A percentile compares a stretch with the other conserved stretches of the same genome.
These are phyloP conservation scores for Paragorgia papillata DNA, from an alignment of 92 coral and sea anemone genomes.

Conservation along the genomic window DNA sequence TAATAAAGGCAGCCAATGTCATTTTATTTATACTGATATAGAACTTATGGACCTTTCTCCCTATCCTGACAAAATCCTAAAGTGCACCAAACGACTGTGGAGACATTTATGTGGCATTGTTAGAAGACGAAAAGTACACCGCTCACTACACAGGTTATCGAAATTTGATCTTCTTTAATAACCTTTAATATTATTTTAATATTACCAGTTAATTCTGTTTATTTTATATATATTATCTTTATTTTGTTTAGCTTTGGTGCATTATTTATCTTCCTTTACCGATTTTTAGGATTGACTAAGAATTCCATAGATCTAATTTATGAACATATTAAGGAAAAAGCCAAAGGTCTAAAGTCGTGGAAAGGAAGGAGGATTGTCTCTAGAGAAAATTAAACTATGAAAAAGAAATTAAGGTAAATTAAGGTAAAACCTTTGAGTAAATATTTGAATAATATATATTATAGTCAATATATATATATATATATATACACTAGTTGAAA, in stretches of 20 bases:
- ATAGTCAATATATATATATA: too few relatives aligned
- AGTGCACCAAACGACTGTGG: neutral
- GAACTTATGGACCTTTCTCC: neutral
- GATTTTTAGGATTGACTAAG: neutral
- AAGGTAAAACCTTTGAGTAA: too few relatives aligned
- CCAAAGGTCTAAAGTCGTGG: neutral
- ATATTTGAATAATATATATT: too few relatives aligned
- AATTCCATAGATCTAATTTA: neutral
- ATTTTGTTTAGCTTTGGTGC: neutral
- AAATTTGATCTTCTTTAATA: too few relatives aligned
- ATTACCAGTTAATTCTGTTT: neutral
- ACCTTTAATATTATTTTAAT: too few relatives aligned
- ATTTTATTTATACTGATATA: neutral
- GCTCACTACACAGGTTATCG: constrained; percentile 18
- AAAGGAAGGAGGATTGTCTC: neutral
- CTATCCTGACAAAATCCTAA: constrained; percentile 13
- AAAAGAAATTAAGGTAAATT: too few relatives aligned
- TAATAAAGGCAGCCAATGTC: neutral
- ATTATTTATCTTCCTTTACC: neutral
- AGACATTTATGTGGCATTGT: constrained; percentile 16
- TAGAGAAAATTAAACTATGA: too few relatives aligned
- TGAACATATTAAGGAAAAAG: neutral
- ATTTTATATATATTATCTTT: neutral
- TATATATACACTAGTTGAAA: too few relatives aligned
- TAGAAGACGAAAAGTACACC: constrained; percentile 3